These are phyloP conservation scores for Myrmecophaga tridactyla DNA, from an alignment of 2,113 vertebrate species.

Conservation along the genomic window DNA sequence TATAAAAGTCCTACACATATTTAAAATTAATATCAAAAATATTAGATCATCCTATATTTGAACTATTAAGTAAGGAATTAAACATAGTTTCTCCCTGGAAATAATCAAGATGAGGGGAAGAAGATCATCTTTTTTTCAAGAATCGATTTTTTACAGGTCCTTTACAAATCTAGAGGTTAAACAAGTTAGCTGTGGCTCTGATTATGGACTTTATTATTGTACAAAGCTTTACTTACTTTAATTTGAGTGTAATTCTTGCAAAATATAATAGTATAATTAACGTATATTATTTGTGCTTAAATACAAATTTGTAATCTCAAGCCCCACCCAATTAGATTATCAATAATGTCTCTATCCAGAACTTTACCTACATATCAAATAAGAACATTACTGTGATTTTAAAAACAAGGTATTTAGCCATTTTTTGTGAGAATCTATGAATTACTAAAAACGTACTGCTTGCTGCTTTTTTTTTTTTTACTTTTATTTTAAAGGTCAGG, in stretches of 20 bases:
- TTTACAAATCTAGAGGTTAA: conserved; percentile 1
- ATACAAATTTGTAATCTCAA: background rate
- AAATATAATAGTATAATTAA: background rate
- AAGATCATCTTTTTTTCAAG: background rate
- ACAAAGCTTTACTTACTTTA: background rate
- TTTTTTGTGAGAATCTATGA: background rate
- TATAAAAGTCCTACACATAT: background rate
- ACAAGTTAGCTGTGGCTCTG: background rate
- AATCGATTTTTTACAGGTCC: background rate
- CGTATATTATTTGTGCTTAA: background rate
- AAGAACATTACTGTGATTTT: background rate
- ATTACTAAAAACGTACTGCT: background rate
- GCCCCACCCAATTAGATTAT: background rate
- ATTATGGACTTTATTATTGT: background rate
- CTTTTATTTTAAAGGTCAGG: background rate
- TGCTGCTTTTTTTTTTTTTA: background rate
- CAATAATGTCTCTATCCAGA: background rate
- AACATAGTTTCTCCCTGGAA: background rate
- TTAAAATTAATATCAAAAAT: background rate
- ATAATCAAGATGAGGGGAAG: conserved; percentile 5
- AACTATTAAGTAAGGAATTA: background rate
- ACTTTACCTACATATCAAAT: background rate
- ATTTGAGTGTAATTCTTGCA: background rate
- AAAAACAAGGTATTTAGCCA: background rate
- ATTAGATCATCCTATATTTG: background rate